These are phyloP conservation scores for Lasioglossum marginatum DNA, from an alignment of 2,888 invertebrate genomes.

Conservation along the genomic window DNA sequence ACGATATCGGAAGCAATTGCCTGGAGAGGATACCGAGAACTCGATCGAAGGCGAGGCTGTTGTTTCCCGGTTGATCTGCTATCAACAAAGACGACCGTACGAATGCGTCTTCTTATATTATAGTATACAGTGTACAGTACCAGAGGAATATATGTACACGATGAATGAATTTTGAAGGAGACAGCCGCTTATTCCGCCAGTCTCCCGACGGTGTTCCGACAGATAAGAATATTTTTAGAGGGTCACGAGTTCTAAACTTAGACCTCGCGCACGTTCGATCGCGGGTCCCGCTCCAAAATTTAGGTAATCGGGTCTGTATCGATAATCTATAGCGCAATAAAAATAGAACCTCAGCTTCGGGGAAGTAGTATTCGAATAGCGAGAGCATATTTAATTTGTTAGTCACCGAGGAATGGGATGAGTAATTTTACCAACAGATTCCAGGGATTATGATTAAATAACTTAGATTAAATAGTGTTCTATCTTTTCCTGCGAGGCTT, in stretches of 20 bases:
- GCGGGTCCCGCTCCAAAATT: constrained; percentile 34
- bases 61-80: neutral
- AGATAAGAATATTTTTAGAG: constrained; percentile 57
- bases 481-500: too few species aligned
- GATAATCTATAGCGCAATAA: constrained; percentile 20
- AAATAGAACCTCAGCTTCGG: constrained; percentile 22
- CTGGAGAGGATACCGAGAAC: constrained; percentile 13
- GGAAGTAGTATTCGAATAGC: neutral
- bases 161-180: neutral
- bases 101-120: neutral
- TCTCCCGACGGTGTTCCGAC: constrained; percentile 15
- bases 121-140: neutral
- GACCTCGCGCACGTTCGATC: neutral
- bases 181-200: neutral
- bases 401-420: neutral
- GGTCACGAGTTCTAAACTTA: constrained; percentile 50
- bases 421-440: neutral
- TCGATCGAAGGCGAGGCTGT: neutral
- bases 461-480: too few species aligned
- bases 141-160: neutral
- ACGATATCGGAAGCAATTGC: constrained; percentile 21
- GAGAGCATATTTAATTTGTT: too few species aligned
- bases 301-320: constrained; percentile 38
- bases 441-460: neutral
- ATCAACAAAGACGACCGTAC: neutral